Percentiles rank a stretch among this genome's conserved stretches.
Evolutionary conservation across 1,140 invertebrate species (phyloP).

Genomic region (Helicorthomorpha holstii): DNA sequence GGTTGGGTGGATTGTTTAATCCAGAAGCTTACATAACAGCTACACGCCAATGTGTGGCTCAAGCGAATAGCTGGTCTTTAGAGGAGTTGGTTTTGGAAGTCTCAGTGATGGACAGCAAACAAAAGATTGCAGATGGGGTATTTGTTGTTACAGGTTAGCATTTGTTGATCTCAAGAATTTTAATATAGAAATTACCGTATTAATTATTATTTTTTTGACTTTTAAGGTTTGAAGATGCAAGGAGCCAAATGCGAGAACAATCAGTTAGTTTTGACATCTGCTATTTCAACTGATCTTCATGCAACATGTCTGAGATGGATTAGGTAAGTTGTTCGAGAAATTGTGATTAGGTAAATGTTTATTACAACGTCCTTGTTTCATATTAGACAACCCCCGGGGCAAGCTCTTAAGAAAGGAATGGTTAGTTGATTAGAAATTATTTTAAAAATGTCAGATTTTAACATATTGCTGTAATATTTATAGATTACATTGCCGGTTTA

Average conservation of each 20-base stretch:
- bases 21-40: slow-evolving; percentile 99
- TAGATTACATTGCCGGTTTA: slow-evolving; percentile 86
- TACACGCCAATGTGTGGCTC: slow-evolving; percentile 90
- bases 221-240: slow-evolving; percentile 70
- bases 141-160: slow-evolving; percentile 52
- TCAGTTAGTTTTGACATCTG: slow-evolving; percentile 73
- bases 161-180: no score
- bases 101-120: slow-evolving; percentile 42
- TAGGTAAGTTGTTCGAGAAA: slow-evolving; percentile 23
- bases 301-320: slow-evolving; percentile 76
- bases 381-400: no score
- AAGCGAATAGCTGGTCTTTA: slow-evolving; percentile 60
- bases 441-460: no score
- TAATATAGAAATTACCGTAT: no score
- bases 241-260: slow-evolving; percentile 84
- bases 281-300: slow-evolving; percentile 84
- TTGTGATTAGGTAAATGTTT: slow-evolving; percentile 2
- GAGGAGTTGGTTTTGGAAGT: slow-evolving; percentile 89
- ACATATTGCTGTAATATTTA: no score
- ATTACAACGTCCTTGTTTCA: background rate
- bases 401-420: no score
- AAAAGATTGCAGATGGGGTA: slow-evolving; percentile 36
- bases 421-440: no score
- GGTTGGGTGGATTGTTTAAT: slow-evolving; percentile 91
- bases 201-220: no score